Evolutionary conservation across 2,797 vertebrate species (phyloP), one percentile per base, ranked within the genome.

Genomic region (Avahi laniger): DNA sequence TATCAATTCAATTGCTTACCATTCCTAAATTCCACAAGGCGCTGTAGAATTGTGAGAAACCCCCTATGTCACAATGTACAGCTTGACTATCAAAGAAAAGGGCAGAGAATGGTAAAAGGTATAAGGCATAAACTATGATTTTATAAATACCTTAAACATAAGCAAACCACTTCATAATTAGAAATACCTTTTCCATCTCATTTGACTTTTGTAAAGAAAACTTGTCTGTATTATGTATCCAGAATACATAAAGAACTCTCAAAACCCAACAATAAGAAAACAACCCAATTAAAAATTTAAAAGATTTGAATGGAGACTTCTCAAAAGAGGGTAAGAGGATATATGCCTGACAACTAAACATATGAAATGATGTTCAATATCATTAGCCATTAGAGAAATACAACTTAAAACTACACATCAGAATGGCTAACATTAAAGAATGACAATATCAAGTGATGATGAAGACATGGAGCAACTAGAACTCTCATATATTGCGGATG

Each of bases 111-210:
- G 76, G 17, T 70, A 76, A 69, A 89, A 89, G 41, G 33, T 73
- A 46, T 38, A 78, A 89, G 28, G 20, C 33, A 73, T 52, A 89
- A 81, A 67, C 33, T 80, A 26, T 33, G 28, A 50, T 67, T 81
- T 89, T 76, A 83, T 38, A 92, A 90, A 75, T 79, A 65, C 11
- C 48, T 91, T 35, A 91, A 94, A 67, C 54, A 78, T 1, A 94
- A 82, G 50, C 33, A 54, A 85, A 67, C n/a, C 30, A 75, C 28
- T 91, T 87, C 24, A 5, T 61, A 95, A 67, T 54, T 38, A 89
- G 15, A 89, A 50, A 54, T 28, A 20, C 52, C 28, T n/a, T 91
- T 83, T 93, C 67, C 24, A 80, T 80, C 41, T 72, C 5, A 61
- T 48, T 89, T 67, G 61, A 50, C 69, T 85, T 92, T 33, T 52